phyloP scores from a whole-genome alignment of 2,797 vertebrate genomes.

The Menidia menidia region DNA sequence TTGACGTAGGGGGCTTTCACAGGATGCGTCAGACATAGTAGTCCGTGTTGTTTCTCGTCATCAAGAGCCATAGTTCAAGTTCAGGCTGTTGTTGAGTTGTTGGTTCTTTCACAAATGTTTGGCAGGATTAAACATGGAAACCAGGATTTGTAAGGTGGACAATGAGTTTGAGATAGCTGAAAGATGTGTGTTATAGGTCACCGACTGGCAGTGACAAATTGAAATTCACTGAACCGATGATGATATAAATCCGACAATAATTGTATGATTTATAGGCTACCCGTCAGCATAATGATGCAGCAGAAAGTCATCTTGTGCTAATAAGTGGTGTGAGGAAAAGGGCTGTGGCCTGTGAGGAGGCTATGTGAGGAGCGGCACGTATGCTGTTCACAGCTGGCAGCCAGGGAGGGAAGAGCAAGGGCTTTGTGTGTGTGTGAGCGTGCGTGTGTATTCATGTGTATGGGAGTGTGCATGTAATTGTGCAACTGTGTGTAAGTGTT shows the following conservation, averaged over 20 bases:
- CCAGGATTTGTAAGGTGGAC: too few relatives aligned
- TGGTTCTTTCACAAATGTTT: not conserved
- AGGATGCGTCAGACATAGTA: conserved; percentile 6
- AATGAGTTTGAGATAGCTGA: too few relatives aligned
- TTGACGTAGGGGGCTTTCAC: not conserved
- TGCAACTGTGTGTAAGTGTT: conserved; percentile 1
- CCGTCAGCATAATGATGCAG: not conserved
- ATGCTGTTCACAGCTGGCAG: conserved; percentile 55
- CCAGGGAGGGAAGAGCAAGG: conserved; percentile 3
- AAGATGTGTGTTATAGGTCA: not conserved
- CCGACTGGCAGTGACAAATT: not conserved
- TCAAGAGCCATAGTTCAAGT: conserved; percentile 26
- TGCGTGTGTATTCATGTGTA: conserved; percentile 2
- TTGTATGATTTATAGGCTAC: not conserved
- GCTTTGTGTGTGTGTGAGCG: conserved; percentile 8
- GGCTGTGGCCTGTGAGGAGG: conserved; percentile 33
- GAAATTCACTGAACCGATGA: not conserved
- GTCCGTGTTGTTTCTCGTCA: conserved; percentile 14
- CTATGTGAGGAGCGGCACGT: conserved; percentile 68
- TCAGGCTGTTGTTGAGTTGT: conserved; percentile 26
- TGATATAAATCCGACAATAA: not conserved
- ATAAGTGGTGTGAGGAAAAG: conserved; percentile 9
- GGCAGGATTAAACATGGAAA: not conserved
- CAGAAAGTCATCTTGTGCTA: conserved; percentile 18
- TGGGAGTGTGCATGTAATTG: not conserved